Evolutionary conservation across 2,113 vertebrate species (phyloP).

Genomic region (Mus pahari): DNA sequence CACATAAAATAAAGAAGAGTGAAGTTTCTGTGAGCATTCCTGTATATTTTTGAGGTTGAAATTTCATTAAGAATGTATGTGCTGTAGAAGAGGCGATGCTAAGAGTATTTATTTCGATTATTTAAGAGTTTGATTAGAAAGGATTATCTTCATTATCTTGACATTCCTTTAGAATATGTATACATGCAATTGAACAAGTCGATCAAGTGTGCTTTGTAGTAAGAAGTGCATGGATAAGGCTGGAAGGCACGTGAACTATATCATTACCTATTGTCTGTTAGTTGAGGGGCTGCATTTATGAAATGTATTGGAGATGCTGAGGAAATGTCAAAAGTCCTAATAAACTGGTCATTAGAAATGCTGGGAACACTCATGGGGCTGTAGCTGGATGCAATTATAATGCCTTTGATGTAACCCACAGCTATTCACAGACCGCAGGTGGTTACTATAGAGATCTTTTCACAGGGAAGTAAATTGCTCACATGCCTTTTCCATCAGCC

Average conservation of each 20-base stretch:
- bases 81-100: not conserved
- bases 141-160: not conserved
- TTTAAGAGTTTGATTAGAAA: not conserved
- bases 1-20: not conserved
- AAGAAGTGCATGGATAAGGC: not conserved
- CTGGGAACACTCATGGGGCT: not conserved
- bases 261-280: not conserved
- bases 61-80: not conserved
- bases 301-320: not conserved
- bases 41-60: not conserved
- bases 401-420: not conserved
- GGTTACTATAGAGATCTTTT: not conserved
- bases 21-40: not conserved
- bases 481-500: not conserved
- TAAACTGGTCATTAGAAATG: constrained; percentile 19
- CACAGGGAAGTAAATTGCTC: not conserved
- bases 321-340: constrained; percentile 6
- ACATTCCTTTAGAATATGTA: constrained; percentile 1
- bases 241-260: not conserved
- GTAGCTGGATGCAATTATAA: not conserved
- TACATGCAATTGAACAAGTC: not conserved
- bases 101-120: not conserved
- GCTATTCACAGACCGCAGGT: not conserved
- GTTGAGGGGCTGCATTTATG: not conserved
- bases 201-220: not conserved